Evolutionary conservation across 2,113 vertebrate species (phyloP).

Genomic region (Erinaceus europaeus): DNA sequence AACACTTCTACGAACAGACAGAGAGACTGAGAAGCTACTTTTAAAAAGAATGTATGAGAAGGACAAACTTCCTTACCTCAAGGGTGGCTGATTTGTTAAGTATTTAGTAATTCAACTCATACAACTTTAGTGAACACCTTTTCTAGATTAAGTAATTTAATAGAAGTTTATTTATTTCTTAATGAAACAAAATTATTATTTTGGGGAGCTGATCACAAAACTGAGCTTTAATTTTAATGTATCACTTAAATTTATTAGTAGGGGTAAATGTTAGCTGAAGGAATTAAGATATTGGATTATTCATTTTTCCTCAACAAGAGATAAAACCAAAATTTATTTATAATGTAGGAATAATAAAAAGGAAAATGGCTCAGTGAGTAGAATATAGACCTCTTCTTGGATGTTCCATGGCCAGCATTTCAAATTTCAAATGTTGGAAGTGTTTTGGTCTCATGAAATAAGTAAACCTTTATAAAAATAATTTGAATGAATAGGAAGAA

Average conservation of each 20-base stretch:
- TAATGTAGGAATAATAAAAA: too few relatives aligned
- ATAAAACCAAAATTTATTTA: background rate
- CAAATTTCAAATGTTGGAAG: too few relatives aligned
- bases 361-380: too few relatives aligned
- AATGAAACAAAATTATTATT: background rate
- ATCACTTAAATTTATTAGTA: background rate
- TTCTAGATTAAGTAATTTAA: background rate
- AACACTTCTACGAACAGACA: background rate
- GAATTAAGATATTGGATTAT: background rate
- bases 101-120: background rate
- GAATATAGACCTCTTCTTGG: too few relatives aligned
- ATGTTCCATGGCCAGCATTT: too few relatives aligned
- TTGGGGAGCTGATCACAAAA: background rate
- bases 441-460: too few relatives aligned
- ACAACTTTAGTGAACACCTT: background rate
- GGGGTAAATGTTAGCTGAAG: background rate
- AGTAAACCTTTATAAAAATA: too few relatives aligned
- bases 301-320: background rate
- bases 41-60: background rate
- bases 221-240: background rate
- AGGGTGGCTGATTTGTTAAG: background rate
- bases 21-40: background rate
- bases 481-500: background rate
- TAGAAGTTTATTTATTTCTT: background rate
- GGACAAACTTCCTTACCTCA: background rate